These are phyloP conservation scores for Lithophane ornitopus DNA, from an alignment of 2,888 invertebrate species.

Conservation along the genomic window DNA sequence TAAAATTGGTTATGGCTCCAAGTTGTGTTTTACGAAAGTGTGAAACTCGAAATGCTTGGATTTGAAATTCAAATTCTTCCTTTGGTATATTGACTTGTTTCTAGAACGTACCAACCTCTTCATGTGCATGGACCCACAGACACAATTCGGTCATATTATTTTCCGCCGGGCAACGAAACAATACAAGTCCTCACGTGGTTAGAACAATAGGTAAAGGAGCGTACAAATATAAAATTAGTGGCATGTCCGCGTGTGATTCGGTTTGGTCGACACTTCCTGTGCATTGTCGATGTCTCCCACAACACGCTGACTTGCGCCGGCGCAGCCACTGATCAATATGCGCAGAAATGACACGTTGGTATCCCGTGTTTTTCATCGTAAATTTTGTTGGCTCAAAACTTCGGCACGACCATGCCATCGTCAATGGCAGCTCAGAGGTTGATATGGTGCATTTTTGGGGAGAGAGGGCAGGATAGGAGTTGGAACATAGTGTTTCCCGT, in stretches of 20 bases:
- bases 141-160: slow-evolving; percentile 16
- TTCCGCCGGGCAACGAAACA: slow-evolving; percentile 22
- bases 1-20: slow-evolving; percentile 34
- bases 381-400: too few relatives aligned
- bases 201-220: slow-evolving; percentile 78
- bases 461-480: too few relatives aligned
- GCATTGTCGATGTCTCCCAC: slow-evolving; percentile 86
- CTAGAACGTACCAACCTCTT: slow-evolving; percentile 1
- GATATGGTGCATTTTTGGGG: too few relatives aligned
- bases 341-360: slow-evolving; percentile 58
- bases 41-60: slow-evolving; percentile 45
- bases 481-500: too few relatives aligned
- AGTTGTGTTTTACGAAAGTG: slow-evolving; percentile 55
- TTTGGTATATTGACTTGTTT: slow-evolving; percentile 30
- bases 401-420: too few relatives aligned
- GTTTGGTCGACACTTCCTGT: slow-evolving; percentile 89
- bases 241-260: slow-evolving; percentile 83
- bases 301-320: slow-evolving; percentile 78
- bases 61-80: slow-evolving; percentile 42
- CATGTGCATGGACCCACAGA: slow-evolving; percentile 6
- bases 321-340: slow-evolving; percentile 71
- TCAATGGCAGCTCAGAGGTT: too few relatives aligned
- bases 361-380: background rate
- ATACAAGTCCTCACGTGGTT: slow-evolving; percentile 50
- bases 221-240: slow-evolving; percentile 83